These are phyloP conservation scores for Rousettus madagascariensis DNA, from an alignment of 2,797 vertebrate genomes.

Conservation along the genomic window DNA sequence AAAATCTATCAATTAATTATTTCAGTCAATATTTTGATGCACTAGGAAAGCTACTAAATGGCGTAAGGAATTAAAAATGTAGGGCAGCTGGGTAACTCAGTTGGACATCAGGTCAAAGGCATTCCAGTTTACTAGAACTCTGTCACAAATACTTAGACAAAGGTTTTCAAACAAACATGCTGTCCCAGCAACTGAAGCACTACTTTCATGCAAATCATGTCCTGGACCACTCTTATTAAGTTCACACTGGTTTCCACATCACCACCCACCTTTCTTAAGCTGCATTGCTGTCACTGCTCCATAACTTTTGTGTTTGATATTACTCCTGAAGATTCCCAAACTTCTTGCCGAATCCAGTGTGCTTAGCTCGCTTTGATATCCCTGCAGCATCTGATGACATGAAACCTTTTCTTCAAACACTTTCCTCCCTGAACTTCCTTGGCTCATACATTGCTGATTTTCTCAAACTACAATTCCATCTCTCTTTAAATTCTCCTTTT, in stretches of 20 bases:
- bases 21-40: neutral
- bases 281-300: neutral
- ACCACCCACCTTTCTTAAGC: neutral
- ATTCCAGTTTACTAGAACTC: neutral
- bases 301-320: neutral
- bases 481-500: slow-evolving; percentile 10
- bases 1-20: neutral
- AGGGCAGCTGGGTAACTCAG: neutral
- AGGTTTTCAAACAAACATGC: neutral
- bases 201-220: neutral
- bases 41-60: neutral
- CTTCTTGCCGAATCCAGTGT: neutral
- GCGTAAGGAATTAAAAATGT: neutral
- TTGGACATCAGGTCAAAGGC: neutral
- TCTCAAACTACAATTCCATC: neutral
- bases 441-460: neutral
- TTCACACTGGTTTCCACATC: neutral
- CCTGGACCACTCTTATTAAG: neutral
- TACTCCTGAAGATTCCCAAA: neutral
- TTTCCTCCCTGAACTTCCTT: neutral
- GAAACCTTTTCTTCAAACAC: neutral
- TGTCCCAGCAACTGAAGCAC: neutral
- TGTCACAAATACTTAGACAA: neutral
- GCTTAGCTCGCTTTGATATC: neutral
- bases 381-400: neutral